Conservation (phyloP, 2,113 vertebrate species). For the Panthera tigris region DNA sequence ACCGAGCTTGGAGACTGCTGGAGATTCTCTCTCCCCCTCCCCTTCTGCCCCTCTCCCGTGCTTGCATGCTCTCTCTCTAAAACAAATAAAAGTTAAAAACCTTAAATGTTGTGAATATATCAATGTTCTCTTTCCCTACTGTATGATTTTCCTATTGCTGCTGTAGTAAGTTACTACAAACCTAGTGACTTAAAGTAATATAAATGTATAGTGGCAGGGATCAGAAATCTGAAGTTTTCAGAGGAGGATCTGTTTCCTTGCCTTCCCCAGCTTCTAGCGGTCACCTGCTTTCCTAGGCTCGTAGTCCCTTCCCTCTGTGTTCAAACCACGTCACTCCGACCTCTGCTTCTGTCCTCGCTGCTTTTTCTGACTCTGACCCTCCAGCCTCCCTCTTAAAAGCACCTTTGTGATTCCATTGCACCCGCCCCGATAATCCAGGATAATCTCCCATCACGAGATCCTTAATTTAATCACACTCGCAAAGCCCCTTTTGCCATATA, state of each 20-base stretch:
- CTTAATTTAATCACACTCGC: neutral
- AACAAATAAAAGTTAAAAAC: too few species aligned
- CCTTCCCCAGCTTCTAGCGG: neutral
- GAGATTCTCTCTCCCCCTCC: too few species aligned
- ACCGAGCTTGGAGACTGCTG: too few species aligned
- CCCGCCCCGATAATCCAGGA: neutral
- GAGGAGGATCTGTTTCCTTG: neutral
- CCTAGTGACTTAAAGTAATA: neutral
- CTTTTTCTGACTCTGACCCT: neutral
- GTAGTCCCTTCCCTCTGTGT: neutral
- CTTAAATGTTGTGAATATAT: neutral
- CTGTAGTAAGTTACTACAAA: neutral
- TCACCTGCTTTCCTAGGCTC: neutral
- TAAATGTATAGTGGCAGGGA: neutral
- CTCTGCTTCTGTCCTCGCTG: neutral
- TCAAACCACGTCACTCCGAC: neutral
- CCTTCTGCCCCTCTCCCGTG: too few species aligned
- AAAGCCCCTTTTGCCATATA: neutral
- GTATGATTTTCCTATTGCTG: neutral
- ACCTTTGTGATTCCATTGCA: neutral
- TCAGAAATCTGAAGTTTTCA: neutral
- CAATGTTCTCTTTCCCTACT: neutral
- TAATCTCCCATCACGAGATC: neutral
- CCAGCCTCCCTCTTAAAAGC: neutral
- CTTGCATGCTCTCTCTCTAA: too few species aligned